A percentile compares a stretch with the other conserved stretches of the same genome.
Evolutionary conservation across 37 sponge, comb jelly and placozoan genomes (phyloP).

Genomic region (Geodia barretti): DNA sequence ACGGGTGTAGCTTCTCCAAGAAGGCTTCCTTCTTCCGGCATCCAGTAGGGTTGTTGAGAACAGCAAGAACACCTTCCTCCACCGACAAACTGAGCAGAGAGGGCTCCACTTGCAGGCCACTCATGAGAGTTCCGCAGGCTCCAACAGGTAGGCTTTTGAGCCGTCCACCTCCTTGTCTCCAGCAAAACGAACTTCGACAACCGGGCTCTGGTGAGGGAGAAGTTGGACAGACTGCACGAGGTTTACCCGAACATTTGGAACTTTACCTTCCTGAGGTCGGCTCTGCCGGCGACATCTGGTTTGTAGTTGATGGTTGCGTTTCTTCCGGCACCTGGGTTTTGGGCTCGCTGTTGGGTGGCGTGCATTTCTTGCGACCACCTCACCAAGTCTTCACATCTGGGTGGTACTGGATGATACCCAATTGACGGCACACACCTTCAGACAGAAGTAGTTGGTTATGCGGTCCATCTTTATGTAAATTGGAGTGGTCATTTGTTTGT

Average conservation of each 20-base stretch:
- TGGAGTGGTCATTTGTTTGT: slow-evolving; percentile 22
- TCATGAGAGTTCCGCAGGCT: background rate
- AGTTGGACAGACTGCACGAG: background rate
- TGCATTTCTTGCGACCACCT: slow-evolving; percentile 5
- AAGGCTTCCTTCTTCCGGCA: background rate
- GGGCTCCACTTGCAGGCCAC: background rate
- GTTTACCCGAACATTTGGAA: background rate
- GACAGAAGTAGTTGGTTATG: slow-evolving; percentile 47
- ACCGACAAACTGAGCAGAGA: background rate
- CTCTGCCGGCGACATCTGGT: background rate
- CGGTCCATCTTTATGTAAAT: slow-evolving; percentile 55
- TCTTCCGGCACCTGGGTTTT: background rate
- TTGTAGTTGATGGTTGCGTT: background rate
- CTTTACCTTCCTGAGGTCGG: background rate
- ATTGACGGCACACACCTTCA: slow-evolving; percentile 57
- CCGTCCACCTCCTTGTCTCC: background rate
- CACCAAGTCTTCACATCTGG: slow-evolving; percentile 22
- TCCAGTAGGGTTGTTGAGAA: background rate
- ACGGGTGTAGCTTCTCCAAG: background rate
- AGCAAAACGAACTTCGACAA: background rate
- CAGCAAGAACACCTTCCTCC: background rate
- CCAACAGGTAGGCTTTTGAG: background rate
- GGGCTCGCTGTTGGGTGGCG: background rate
- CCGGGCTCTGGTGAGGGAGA: slow-evolving; percentile 7
- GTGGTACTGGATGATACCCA: slow-evolving; percentile 51